Percentiles rank a stretch among this genome's conserved stretches.
Evolutionary conservation across 1,140 invertebrate species (phyloP).

Genomic region (Drosophila dunni): DNA sequence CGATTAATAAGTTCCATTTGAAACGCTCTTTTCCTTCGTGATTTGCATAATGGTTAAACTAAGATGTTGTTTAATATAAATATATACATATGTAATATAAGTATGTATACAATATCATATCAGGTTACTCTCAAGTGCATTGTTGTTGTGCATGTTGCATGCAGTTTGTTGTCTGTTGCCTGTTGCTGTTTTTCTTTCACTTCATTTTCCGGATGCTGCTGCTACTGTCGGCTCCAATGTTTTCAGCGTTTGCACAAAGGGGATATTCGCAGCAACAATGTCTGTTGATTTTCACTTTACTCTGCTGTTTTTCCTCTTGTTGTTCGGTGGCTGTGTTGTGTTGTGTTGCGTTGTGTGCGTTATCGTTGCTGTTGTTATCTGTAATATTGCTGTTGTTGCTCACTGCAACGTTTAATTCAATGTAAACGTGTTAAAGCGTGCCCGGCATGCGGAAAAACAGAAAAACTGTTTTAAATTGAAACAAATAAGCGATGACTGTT

Average conservation of each 20-base stretch:
- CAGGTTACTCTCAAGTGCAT: conserved; percentile 69
- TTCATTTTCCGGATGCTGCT: conserved; percentile 77
- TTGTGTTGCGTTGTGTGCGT: conserved; percentile 36
- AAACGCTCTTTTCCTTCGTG: conserved; percentile 3
- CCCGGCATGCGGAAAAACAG: conserved; percentile 60
- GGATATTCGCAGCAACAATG: conserved; percentile 63
- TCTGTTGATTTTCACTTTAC: conserved; percentile 75
- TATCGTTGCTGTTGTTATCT: conserved; percentile 48
- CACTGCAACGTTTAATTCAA: conserved; percentile 73
- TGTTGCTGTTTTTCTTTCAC: conserved; percentile 76
- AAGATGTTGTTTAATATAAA: conserved; percentile 25
- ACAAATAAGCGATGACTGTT: conserved; percentile 44
- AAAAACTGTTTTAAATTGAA: conserved; percentile 56
- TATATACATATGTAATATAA: conserved; percentile 51
- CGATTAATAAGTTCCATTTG: neutral
- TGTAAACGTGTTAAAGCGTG: conserved; percentile 78
- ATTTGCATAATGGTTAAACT: conserved; percentile 19
- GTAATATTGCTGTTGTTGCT: conserved; percentile 31
- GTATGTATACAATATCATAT: conserved; percentile 63
- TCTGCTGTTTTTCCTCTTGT: conserved; percentile 28
- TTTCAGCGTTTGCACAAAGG: conserved; percentile 35
- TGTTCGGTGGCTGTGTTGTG: conserved; percentile 12
- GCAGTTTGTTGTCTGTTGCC: conserved; percentile 23
- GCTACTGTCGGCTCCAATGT: conserved; percentile 30
- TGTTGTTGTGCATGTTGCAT: conserved; percentile 75